A percentile compares a stretch with the other conserved stretches of the same genome.
These are phyloP conservation scores for Centrocercus urophasianus DNA, from an alignment of 2,113 vertebrate species.

Conservation along the genomic window DNA sequence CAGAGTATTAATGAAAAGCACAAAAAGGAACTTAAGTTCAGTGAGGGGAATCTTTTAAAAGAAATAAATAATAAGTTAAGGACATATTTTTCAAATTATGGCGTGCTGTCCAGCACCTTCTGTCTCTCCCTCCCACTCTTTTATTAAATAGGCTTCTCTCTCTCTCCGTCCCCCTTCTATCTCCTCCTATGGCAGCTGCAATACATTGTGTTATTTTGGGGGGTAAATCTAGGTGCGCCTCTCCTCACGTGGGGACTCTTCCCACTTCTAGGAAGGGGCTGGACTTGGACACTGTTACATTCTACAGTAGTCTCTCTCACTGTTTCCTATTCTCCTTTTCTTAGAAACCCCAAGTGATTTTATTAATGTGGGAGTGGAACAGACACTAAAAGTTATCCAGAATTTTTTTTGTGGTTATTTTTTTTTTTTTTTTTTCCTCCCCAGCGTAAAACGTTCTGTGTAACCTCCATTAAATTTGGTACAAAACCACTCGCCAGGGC, in stretches of 20 bases:
- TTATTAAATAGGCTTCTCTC: constrained; percentile 71
- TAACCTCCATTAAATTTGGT: constrained; percentile 99
- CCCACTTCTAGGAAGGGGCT: constrained; percentile 69
- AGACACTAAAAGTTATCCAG: constrained; percentile 85
- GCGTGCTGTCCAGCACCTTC: constrained; percentile 79
- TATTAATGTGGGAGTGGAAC: constrained; percentile 84
- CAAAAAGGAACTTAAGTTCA: constrained; percentile 95
- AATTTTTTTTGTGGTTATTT: constrained; percentile 82
- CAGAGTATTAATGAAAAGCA: constrained; percentile 99
- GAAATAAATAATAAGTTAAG: constrained; percentile 80
- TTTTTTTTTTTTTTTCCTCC: constrained; percentile 83
- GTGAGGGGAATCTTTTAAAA: constrained; percentile 82
- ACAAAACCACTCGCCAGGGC: constrained; percentile 95
- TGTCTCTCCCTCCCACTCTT: constrained; percentile 76
- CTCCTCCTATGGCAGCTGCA: constrained; percentile 81
- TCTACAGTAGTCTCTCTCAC: constrained; percentile 75
- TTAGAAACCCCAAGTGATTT: constrained; percentile 82
- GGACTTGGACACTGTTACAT: constrained; percentile 76
- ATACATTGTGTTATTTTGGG: constrained; percentile 78
- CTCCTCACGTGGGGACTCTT: constrained; percentile 61
- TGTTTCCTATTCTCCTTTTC: constrained; percentile 81
- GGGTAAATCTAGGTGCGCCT: constrained; percentile 75
- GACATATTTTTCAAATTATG: constrained; percentile 80
- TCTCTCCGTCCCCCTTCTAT: constrained; percentile 56
- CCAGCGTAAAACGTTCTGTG: constrained; percentile 99